Evolutionary conservation across 2,797 vertebrate species (phyloP).

Genomic region (Syncerus caffer): DNA sequence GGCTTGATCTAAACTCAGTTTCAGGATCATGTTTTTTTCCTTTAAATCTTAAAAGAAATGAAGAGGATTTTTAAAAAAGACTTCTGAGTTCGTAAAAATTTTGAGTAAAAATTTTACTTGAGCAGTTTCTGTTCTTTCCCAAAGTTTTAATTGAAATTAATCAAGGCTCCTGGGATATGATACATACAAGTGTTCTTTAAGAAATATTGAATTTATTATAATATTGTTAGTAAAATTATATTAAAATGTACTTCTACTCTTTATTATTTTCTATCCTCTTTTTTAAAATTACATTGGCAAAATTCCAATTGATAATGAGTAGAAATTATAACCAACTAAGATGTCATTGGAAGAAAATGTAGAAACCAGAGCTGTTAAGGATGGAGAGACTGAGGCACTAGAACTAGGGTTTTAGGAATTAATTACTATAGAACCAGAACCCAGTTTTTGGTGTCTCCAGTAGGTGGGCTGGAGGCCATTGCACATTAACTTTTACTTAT

Average conservation of each 20-base stretch:
- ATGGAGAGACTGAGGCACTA: neutral
- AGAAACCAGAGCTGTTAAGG: neutral
- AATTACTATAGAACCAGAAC: neutral
- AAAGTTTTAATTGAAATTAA: conserved; percentile 25
- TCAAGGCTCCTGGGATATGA: neutral
- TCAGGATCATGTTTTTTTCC: neutral
- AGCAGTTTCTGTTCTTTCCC: neutral
- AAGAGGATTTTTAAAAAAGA: neutral
- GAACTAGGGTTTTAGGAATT: neutral
- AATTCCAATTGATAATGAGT: neutral
- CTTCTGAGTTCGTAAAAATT: neutral
- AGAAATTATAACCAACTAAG: neutral
- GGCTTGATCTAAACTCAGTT: conserved; percentile 3
- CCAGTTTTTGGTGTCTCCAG: neutral
- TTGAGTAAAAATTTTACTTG: neutral
- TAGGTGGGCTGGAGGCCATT: neutral
- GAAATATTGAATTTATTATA: neutral
- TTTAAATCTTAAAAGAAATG: neutral
- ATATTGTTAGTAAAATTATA: neutral
- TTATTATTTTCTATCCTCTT: neutral
- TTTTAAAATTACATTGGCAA: neutral
- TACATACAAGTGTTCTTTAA: neutral
- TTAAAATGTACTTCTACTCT: neutral
- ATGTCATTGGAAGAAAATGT: neutral
- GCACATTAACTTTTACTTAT: neutral